Percentiles rank a stretch among this genome's conserved stretches.
Evolutionary conservation across 1,140 invertebrate genomes (phyloP).

Genomic region (Brachionus paranguensis): DNA sequence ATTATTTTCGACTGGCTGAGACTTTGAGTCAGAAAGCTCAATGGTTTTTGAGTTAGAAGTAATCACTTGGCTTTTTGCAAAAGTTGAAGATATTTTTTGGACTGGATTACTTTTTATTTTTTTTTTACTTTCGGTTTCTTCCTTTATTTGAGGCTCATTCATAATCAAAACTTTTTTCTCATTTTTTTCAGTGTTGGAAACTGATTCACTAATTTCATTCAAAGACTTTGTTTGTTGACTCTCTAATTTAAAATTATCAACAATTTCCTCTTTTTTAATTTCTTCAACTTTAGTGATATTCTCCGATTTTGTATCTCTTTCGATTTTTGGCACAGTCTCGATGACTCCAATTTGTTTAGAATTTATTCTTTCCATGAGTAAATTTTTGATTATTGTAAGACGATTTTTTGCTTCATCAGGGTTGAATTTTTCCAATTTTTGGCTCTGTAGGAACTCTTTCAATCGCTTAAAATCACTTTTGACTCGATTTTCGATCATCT

Average conservation of each 20-base stretch:
- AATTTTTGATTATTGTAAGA: background rate
- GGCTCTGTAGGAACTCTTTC: background rate
- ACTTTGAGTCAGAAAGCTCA: background rate
- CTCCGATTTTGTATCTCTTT: background rate
- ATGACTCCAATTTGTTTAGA: background rate
- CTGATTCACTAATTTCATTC: background rate
- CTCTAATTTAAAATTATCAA: background rate
- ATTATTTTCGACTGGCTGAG: background rate
- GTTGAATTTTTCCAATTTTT: conserved; percentile 34
- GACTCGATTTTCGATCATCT: conserved; percentile 12
- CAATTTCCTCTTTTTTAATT: background rate
- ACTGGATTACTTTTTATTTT: background rate
- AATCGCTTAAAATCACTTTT: conserved; percentile 27
- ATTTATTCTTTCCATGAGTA: background rate
- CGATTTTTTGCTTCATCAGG: background rate
- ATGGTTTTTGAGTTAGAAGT: background rate
- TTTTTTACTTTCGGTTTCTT: background rate
- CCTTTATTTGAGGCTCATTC: background rate
- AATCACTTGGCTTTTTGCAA: background rate
- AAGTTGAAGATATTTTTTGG: background rate
- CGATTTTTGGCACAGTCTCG: background rate
- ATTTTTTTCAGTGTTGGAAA: background rate
- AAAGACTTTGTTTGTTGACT: background rate
- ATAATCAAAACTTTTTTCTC: background rate
- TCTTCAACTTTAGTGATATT: background rate